Evolutionary conservation across 2,888 invertebrate genomes (phyloP), one percentile per base, ranked within the genome.

Genomic region (Lasioglossum morio): DNA sequence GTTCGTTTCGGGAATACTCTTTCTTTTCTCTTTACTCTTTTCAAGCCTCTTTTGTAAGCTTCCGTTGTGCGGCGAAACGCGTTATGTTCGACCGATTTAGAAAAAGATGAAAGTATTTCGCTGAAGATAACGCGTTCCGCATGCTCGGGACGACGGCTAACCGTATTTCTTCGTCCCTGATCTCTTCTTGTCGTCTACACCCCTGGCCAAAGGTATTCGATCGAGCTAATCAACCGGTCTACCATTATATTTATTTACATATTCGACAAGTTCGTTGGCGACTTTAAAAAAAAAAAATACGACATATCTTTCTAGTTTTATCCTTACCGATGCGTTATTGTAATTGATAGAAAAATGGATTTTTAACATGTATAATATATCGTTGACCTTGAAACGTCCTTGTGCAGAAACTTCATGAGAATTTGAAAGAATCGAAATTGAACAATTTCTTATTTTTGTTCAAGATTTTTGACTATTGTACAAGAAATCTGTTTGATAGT

Each of bases 51-150:
- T 60, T 23, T 48, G 14, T 34, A 57, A 60, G 72, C 34, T 66
- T 76, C 34, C 43, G 40, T 34, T 34, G 46, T 30, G 40, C 30
- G 63, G 8, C 16, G 63, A 63, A 23, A 34, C 40, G 40, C 27
- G 78, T 72, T 27, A 43, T 10, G 27, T 77, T 43, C 57, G 40
- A 53, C 34, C 7, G 37, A 30, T 69, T 72, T 76, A 70, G 34
- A 70, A 40, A 43, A 57, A 37, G 37, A 37, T 37, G 23, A 23
- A 69, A 69, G 69, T 69, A 37, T 69, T 34, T 37, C 23, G 23
- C 37, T 10, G 69, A 37, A 37, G 37, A 23, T 23, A 37, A 69
- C n/a, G 43, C 0, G 34, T 69, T 16, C 37, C 37, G 40, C 16
- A 30, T 27, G 30, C 16, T 72, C 53, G 48, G n/a, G 53, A 77